Conservation (phyloP, 2,113 vertebrate genomes). For the Paraplagusia blochii region DNA sequence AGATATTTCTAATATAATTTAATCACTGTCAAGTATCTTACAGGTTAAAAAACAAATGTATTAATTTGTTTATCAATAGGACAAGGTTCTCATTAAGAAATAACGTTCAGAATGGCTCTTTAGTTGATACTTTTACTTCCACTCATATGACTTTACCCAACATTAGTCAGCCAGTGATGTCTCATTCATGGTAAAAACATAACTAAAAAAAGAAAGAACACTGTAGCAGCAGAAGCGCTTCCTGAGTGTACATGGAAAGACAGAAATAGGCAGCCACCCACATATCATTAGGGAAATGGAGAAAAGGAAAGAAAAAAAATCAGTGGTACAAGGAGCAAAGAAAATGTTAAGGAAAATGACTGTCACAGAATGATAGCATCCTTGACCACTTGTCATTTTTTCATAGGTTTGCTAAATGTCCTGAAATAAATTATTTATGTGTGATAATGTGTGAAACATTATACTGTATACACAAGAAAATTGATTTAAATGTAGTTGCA, state of each 20-base stretch:
- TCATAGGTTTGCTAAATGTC: background rate
- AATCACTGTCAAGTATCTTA: too few relatives aligned
- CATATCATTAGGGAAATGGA: conserved; percentile 75
- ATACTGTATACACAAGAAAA: too few relatives aligned
- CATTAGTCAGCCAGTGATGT: conserved; percentile 56
- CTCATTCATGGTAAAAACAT: conserved; percentile 61
- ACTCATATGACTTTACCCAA: conserved; percentile 53
- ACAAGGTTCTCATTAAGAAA: too few relatives aligned
- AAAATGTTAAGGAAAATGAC: conserved; percentile 43
- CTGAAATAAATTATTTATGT: too few relatives aligned
- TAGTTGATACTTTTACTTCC: conserved; percentile 37
- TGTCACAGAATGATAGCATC: conserved; percentile 43
- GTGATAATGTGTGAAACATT: too few relatives aligned
- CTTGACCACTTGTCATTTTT: background rate
- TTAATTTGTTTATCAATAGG: too few relatives aligned
- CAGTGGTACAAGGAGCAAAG: conserved; percentile 58
- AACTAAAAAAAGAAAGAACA: too few relatives aligned
- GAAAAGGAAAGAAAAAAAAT: conserved; percentile 43
- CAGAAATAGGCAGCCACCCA: conserved; percentile 80
- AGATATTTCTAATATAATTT: too few relatives aligned
- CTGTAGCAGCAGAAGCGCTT: conserved; percentile 45
- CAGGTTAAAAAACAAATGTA: too few relatives aligned
- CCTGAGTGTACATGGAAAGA: conserved; percentile 63
- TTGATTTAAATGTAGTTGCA: too few relatives aligned
- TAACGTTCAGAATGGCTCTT: background rate